phyloP scores from a whole-genome alignment of 2,888 invertebrate genomes.

The Phengaris arion region DNA sequence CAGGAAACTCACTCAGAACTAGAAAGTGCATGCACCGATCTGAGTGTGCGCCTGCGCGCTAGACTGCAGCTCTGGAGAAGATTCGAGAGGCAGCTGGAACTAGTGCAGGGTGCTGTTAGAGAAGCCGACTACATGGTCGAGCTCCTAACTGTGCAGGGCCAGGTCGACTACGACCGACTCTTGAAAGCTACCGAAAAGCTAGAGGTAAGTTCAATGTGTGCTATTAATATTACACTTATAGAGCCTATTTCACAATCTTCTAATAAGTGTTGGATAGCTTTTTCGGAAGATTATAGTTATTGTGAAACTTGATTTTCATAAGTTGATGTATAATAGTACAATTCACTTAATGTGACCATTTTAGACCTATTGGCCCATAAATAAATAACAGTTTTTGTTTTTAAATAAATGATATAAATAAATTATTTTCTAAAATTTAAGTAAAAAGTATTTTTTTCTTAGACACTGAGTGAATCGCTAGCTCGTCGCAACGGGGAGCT shows the following conservation, averaged over 20 bases:
- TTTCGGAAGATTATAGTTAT: too few relatives aligned
- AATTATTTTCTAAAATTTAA: not conserved
- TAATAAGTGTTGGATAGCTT: too few relatives aligned
- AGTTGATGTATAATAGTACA: too few relatives aligned
- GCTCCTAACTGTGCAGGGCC: constrained; percentile 88
- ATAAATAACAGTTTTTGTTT: too few relatives aligned
- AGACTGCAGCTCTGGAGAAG: constrained; percentile 86
- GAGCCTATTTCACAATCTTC: too few relatives aligned
- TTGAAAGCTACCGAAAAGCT: constrained; percentile 90
- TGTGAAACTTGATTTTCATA: too few relatives aligned
- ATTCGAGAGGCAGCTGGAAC: constrained; percentile 87
- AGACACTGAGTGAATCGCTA: constrained; percentile 89
- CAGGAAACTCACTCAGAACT: constrained; percentile 87
- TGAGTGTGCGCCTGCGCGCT: constrained; percentile 82
- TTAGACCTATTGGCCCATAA: too few relatives aligned
- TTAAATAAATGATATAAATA: too few relatives aligned
- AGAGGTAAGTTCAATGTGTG: constrained; percentile 81
- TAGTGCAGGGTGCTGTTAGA: constrained; percentile 89
- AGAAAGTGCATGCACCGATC: constrained; percentile 84
- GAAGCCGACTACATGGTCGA: constrained; percentile 95
- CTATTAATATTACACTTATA: not conserved
- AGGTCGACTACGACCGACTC: constrained; percentile 90
- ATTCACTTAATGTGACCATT: too few relatives aligned
- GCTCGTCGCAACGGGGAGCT: constrained; percentile 87
- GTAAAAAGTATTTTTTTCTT: constrained; percentile 32